phyloP scores from a whole-genome alignment of 1,140 invertebrate genomes.

The Halictus rubicundus region DNA sequence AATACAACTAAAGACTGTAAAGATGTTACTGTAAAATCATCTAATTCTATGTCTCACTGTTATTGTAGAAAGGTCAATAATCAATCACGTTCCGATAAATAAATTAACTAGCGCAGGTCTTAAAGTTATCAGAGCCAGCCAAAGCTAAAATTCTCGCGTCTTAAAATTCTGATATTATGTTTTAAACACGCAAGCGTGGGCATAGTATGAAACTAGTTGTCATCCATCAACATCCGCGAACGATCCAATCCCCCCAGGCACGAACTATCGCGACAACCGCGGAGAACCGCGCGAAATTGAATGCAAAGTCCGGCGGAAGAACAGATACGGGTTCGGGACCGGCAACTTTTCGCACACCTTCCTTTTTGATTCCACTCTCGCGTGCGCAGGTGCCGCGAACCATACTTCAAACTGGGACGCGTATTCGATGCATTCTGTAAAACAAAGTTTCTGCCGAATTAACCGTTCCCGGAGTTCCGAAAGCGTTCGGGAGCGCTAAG shows the following conservation, averaged over 20 bases:
- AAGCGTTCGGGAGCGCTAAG: neutral
- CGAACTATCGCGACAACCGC: slow-evolving; percentile 1
- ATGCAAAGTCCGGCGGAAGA: slow-evolving; percentile 34
- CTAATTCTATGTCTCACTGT: too few species aligned
- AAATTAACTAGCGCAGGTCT: too few species aligned
- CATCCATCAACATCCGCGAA: neutral
- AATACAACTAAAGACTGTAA: too few species aligned
- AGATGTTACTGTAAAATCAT: too few species aligned
- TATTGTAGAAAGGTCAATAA: too few species aligned
- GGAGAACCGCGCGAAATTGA: slow-evolving; percentile 45
- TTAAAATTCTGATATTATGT: too few species aligned
- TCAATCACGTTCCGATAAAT: too few species aligned
- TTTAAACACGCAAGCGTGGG: too few species aligned
- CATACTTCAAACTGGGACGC: slow-evolving; percentile 16
- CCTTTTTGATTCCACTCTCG: slow-evolving; percentile 16
- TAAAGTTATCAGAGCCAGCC: too few species aligned
- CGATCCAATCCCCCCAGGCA: slow-evolving; percentile 7
- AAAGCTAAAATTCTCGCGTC: too few species aligned
- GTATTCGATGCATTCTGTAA: slow-evolving; percentile 5
- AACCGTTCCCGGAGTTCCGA: neutral
- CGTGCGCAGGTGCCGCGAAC: neutral
- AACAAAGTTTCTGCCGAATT: slow-evolving; percentile 3
- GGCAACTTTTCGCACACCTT: slow-evolving; percentile 38
- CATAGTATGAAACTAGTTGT: too few species aligned
- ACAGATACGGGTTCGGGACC: slow-evolving; percentile 22